Evolutionary conservation across 2,113 vertebrate species (phyloP).

Genomic region (Ursus arctos): DNA sequence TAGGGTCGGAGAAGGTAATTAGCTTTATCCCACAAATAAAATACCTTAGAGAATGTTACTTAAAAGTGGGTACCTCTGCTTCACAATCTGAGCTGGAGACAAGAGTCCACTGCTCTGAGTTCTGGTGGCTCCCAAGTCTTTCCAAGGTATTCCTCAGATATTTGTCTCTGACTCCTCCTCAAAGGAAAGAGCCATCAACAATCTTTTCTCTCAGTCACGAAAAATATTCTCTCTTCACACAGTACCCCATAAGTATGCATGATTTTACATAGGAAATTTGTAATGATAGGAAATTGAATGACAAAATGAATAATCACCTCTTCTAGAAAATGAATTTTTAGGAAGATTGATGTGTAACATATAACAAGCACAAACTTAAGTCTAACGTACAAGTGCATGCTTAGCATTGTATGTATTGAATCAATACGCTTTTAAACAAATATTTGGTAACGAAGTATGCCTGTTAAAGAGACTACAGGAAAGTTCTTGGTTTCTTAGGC

Average conservation of each 20-base stretch:
- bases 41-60: constrained; percentile 32
- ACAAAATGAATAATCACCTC: constrained; percentile 76
- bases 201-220: constrained; percentile 59
- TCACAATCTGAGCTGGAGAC: constrained; percentile 32
- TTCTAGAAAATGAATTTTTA: constrained; percentile 67
- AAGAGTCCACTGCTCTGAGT: not conserved
- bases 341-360: not conserved
- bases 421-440: constrained; percentile 28
- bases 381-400: not conserved
- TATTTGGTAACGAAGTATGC: constrained; percentile 1
- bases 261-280: constrained; percentile 68
- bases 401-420: not conserved
- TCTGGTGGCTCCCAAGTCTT: not conserved
- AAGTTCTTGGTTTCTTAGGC: constrained; percentile 44
- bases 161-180: constrained; percentile 36
- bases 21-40: constrained; percentile 39
- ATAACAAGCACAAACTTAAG: not conserved
- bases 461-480: constrained; percentile 9
- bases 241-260: constrained; percentile 28
- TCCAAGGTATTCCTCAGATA: constrained; percentile 12
- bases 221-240: constrained; percentile 63
- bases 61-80: constrained; percentile 5
- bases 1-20: not conserved
- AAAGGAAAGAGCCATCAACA: constrained; percentile 13
- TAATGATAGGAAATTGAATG: constrained; percentile 70